phyloP scores from a whole-genome alignment of 2,797 vertebrate genomes.

The Cryptoprocta ferox region DNA sequence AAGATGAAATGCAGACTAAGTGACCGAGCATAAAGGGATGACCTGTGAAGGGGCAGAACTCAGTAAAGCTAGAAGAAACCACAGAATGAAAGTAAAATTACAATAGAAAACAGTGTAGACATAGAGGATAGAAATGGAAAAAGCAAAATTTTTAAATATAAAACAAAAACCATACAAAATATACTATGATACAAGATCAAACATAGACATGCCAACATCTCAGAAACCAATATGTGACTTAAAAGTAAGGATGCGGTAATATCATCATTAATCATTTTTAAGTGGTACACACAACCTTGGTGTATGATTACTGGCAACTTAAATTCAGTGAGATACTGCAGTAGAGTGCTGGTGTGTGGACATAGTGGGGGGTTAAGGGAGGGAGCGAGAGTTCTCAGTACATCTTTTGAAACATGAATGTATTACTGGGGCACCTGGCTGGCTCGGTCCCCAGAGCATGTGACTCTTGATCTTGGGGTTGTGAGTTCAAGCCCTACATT shows the following conservation, averaged over 20 bases:
- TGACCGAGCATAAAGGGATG: not conserved
- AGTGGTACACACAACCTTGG: not conserved
- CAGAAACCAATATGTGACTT: not conserved
- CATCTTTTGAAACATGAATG: not conserved
- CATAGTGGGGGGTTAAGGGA: not conserved
- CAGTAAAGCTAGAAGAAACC: not conserved
- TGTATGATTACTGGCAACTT: not conserved
- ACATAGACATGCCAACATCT: not conserved
- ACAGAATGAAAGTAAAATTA: slow-evolving; percentile 10
- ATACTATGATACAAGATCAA: not conserved
- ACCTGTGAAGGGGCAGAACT: not conserved
- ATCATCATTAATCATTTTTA: not conserved
- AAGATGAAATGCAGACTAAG: not conserved
- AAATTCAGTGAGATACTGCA: not conserved
- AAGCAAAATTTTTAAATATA: not conserved
- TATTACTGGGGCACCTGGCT: not conserved
- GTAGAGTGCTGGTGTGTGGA: not conserved
- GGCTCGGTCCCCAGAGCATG: too few relatives aligned
- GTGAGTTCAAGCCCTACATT: too few relatives aligned
- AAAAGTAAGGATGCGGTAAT: not conserved
- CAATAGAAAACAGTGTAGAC: not conserved
- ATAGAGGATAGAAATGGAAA: not conserved
- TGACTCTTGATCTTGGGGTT: too few relatives aligned
- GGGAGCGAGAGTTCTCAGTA: not conserved
- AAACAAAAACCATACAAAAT: not conserved